Evolutionary conservation across 92 coral and sea anemone species (phyloP), one percentile per base, ranked within the genome.

Genomic region (Epizoanthus illoricatus): DNA sequence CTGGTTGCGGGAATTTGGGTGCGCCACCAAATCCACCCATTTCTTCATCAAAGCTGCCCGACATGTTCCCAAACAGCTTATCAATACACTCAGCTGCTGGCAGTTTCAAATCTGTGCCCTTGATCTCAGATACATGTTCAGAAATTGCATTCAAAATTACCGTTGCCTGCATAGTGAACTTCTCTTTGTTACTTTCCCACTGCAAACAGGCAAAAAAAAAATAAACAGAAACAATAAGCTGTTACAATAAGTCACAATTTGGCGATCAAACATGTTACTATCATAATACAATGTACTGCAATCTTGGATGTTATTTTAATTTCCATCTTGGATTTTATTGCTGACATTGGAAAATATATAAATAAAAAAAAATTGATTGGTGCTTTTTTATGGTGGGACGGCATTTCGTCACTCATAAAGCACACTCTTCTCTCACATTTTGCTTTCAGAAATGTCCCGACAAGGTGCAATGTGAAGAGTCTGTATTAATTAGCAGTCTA

Each of bases 1-100:
- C 87, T 70, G 98, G 97, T 71, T 96, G 99, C 1, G 99, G 99
- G 69, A 96, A 96, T 79, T 92, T 91, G 55, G 99, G 99, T 13
- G 99, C 95, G 7, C 98, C 99, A 6, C 99, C 99, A 91, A 93
- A 91, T 12, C 99, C 99, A 20, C 99, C 99, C 55, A 80, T 72
- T 55, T 88, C 95, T 28, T 89, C 98, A 82, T 96, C 99, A 93
- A 93, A 96, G 68, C 92, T 89, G n/a, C 75, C 81, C 41, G 88
- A 84, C 89, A 93, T 83, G 68, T 87, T 89, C 28, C 57, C 84
- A 52, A 85, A 90, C 81, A 96, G 85, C 76, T 90, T 93, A 64
- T 91, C 92, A 75, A 91, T 88, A 81, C 97, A 95, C 16, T 79
- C 88, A 57, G 74, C 74, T 13, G 84, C 89, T 17, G 98, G 99